Percentiles rank a stretch among this genome's conserved stretches.
phyloP scores from a whole-genome alignment of 2,113 vertebrate genomes.

The Ranitomeya variabilis region DNA sequence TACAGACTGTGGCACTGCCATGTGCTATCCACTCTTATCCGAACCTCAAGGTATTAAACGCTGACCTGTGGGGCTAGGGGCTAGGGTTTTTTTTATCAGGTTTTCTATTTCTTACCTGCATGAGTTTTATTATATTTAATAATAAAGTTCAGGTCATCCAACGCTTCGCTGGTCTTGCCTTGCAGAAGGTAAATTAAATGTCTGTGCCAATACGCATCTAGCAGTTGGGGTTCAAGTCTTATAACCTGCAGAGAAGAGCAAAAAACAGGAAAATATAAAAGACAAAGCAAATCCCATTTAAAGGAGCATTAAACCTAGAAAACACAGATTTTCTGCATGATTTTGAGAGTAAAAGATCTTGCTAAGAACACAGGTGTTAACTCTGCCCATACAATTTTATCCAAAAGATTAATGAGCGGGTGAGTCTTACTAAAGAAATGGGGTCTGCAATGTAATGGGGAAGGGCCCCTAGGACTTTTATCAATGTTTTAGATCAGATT shows the following conservation, averaged over 20 bases:
- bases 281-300: conserved; percentile 22
- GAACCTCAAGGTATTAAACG: neutral
- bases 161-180: conserved; percentile 69
- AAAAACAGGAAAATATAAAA: neutral
- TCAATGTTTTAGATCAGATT: no score
- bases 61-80: neutral
- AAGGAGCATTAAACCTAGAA: neutral
- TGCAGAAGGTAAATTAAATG: conserved; percentile 78
- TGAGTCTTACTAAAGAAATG: no score
- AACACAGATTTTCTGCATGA: neutral
- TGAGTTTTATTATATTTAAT: conserved; percentile 71
- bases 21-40: neutral
- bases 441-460: no score
- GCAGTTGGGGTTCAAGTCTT: conserved; percentile 71
- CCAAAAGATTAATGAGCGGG: no score
- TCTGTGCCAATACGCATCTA: conserved; percentile 78
- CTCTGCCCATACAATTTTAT: no score
- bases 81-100: neutral
- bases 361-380: neutral
- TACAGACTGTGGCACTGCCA: no score
- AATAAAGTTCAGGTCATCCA: conserved; percentile 76
- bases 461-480: no score
- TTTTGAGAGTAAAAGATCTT: neutral
- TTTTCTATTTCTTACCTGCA: conserved; percentile 64
- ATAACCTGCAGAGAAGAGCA: conserved; percentile 67